A percentile compares a stretch with the other conserved stretches of the same genome.
Conservation (phyloP, 2,888 invertebrate species). For the Plebejus anna region DNA sequence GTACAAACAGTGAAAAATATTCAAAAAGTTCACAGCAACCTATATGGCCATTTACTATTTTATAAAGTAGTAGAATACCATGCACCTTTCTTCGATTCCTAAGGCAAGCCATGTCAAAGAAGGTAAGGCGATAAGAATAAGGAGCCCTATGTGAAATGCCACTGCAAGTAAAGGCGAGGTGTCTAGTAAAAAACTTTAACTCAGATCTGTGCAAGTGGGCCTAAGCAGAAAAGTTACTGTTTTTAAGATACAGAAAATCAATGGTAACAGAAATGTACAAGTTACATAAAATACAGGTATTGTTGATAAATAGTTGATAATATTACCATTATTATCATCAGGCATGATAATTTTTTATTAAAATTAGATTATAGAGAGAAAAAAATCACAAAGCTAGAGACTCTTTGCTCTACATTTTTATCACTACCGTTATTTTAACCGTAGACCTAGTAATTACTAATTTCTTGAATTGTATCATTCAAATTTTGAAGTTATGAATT, state of each 20-base stretch:
- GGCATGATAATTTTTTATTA: not conserved
- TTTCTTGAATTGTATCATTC: not conserved
- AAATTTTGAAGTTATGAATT: not conserved
- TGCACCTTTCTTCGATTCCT: not conserved
- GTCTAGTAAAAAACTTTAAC: not conserved
- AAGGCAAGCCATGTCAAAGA: not conserved
- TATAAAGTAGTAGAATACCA: not conserved
- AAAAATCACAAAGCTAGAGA: not conserved
- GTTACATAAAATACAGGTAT: not conserved
- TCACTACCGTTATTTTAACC: not conserved
- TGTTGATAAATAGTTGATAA: no score
- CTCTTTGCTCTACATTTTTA: not conserved
- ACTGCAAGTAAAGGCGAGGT: conserved; percentile 3
- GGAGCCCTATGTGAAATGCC: conserved; percentile 7
- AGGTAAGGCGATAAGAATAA: not conserved
- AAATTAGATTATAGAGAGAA: not conserved
- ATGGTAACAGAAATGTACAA: no score
- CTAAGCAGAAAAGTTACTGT: not conserved
- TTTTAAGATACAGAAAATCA: not conserved
- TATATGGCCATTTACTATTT: not conserved
- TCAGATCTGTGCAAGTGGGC: no score
- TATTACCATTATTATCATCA: no score
- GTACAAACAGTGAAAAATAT: not conserved
- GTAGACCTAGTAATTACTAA: no score
- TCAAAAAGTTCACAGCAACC: conserved; percentile 5